These are phyloP conservation scores for Salvator merianae DNA, from an alignment of 2,113 vertebrate species.

Conservation along the genomic window DNA sequence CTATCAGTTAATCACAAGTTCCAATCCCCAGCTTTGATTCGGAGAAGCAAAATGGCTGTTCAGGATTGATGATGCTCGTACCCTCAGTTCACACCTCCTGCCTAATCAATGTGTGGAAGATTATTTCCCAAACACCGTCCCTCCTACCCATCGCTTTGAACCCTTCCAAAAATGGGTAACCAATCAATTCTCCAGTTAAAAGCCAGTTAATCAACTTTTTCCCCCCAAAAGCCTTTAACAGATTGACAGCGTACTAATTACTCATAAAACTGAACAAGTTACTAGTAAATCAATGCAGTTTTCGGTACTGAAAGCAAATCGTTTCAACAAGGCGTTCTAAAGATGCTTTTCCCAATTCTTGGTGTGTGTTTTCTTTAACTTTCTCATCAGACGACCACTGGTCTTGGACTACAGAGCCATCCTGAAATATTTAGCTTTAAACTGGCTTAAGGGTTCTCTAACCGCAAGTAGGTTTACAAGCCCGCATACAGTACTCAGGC, in stretches of 20 bases:
- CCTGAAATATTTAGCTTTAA: background rate
- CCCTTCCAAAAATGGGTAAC: background rate
- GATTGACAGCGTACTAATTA: slow-evolving; percentile 41
- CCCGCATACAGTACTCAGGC: background rate
- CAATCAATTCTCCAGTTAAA: background rate
- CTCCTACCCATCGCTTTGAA: background rate
- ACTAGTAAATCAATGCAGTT: slow-evolving; percentile 62
- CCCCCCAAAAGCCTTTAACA: background rate
- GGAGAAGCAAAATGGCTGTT: background rate
- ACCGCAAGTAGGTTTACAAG: background rate
- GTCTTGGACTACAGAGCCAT: background rate
- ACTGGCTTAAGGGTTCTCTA: background rate
- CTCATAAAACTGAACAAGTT: slow-evolving; percentile 63
- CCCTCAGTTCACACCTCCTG: no score
- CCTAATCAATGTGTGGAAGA: background rate
- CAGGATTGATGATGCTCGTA: no score
- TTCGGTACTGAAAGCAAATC: slow-evolving; percentile 57
- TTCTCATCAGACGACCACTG: slow-evolving; percentile 7
- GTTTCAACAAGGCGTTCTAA: slow-evolving; percentile 25
- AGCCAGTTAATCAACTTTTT: background rate
- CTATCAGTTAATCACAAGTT: background rate
- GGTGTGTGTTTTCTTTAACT: background rate
- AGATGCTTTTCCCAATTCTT: background rate
- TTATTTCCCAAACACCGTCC: background rate
- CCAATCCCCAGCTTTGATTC: background rate